A percentile compares a stretch with the other conserved stretches of the same genome.
phyloP scores from a whole-genome alignment of 2,113 vertebrate genomes.

The Corvus cornix region DNA sequence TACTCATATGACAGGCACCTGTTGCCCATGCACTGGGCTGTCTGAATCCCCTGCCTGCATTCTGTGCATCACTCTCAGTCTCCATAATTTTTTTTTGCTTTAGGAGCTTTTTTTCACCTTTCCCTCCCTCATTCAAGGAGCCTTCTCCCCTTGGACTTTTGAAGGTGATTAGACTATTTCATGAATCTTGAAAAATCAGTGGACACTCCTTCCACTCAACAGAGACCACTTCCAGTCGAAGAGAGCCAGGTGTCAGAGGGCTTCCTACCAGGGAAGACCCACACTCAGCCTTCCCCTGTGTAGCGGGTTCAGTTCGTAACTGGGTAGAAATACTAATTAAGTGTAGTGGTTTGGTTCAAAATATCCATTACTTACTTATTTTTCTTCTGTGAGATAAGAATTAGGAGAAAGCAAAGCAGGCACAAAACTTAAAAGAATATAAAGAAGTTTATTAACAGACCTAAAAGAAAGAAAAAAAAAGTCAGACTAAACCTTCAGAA shows the following conservation, averaged over 20 bases:
- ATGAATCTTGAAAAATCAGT: not conserved
- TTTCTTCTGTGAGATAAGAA: too few species aligned
- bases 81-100: not conserved
- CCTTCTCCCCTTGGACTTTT: not conserved
- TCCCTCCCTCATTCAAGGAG: not conserved
- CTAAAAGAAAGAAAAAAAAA: too few species aligned
- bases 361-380: too few species aligned
- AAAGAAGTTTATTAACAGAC: too few species aligned
- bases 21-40: not conserved
- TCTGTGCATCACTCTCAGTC: not conserved
- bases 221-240: not conserved
- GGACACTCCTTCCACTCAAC: fast-evolving
- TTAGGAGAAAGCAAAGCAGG: too few species aligned
- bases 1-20: not conserved
- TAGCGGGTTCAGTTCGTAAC: too few species aligned
- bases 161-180: not conserved
- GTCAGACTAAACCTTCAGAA: too few species aligned
- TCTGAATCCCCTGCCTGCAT: not conserved
- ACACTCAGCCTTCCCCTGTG: not conserved
- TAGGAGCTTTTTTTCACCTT: not conserved
- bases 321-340: too few species aligned
- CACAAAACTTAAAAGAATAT: too few species aligned
- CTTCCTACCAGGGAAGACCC: fast-evolving
- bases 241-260: not conserved
- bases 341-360: too few species aligned